These are phyloP conservation scores for Sebastes elongatus DNA, from an alignment of 2,797 vertebrate genomes.

Conservation along the genomic window DNA sequence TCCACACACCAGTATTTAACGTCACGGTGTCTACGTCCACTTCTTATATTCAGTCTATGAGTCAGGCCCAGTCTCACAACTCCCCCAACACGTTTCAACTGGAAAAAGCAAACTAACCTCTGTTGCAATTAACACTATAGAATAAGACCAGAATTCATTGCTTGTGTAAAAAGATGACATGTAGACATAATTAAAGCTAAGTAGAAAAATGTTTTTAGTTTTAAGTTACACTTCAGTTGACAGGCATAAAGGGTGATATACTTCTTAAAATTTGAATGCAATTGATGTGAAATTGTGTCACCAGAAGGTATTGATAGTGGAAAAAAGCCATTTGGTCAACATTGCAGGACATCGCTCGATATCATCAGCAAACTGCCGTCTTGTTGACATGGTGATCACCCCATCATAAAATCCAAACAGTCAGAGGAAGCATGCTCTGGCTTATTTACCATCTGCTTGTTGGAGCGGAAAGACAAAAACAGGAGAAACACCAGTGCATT, in stretches of 20 bases:
- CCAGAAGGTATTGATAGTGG: background rate
- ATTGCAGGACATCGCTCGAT: background rate
- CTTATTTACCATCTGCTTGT: background rate
- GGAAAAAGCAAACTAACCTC: background rate
- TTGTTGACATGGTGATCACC: slow-evolving; percentile 32
- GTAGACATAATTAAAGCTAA: background rate
- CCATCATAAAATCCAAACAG: background rate
- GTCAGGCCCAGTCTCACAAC: background rate
- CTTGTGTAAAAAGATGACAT: background rate
- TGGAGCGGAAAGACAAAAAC: background rate
- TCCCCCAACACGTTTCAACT: background rate
- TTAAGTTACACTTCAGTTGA: background rate
- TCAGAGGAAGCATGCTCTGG: background rate
- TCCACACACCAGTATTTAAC: no score
- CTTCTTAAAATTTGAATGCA: background rate
- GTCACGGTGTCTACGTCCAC: background rate
- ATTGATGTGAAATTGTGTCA: background rate
- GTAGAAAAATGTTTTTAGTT: background rate
- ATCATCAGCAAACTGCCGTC: background rate
- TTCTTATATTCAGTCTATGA: background rate
- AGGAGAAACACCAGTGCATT: no score
- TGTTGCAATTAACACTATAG: background rate
- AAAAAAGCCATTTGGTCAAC: background rate
- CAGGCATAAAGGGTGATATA: background rate
- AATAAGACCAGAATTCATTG: background rate